phyloP scores from a whole-genome alignment of 2,888 invertebrate genomes.

The Heliconius charithonia region DNA sequence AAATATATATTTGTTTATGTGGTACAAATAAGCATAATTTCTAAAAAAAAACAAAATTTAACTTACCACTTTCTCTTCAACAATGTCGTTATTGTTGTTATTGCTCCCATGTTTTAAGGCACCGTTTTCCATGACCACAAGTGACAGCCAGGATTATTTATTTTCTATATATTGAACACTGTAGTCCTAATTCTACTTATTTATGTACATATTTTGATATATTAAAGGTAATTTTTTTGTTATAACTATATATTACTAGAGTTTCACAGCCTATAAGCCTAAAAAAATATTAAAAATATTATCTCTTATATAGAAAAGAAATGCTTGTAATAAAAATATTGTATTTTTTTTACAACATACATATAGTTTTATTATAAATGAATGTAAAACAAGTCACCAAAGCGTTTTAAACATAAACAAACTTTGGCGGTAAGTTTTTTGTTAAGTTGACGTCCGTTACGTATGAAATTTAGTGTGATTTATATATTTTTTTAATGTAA shows the following conservation, averaged over 20 bases:
- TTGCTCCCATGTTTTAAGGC: constrained; percentile 85
- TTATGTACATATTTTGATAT: constrained; percentile 47
- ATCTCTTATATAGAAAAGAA: background rate
- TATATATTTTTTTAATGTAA: background rate
- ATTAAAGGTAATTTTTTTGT: constrained; percentile 31
- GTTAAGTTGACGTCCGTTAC: constrained; percentile 27
- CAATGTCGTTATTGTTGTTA: constrained; percentile 81
- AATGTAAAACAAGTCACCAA: background rate
- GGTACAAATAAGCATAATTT: background rate
- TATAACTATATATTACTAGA: constrained; percentile 34
- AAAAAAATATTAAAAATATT: constrained; percentile 18
- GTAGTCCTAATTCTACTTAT: constrained; percentile 49
- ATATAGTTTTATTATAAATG: background rate
- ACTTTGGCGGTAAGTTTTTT: constrained; percentile 27
- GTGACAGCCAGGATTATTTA: constrained; percentile 67
- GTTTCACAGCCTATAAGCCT: constrained; percentile 47
- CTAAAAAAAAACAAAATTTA: background rate
- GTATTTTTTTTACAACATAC: background rate
- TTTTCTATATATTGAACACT: constrained; percentile 51
- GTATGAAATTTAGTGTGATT: constrained; percentile 16
- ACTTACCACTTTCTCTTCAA: constrained; percentile 82
- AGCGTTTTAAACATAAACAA: constrained; percentile 22
- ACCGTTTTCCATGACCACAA: constrained; percentile 84
- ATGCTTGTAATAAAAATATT: background rate
- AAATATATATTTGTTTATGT: no score